Evolutionary conservation across 1,140 invertebrate genomes (phyloP), one percentile per base, ranked within the genome.

Genomic region (Atta colombica): DNA sequence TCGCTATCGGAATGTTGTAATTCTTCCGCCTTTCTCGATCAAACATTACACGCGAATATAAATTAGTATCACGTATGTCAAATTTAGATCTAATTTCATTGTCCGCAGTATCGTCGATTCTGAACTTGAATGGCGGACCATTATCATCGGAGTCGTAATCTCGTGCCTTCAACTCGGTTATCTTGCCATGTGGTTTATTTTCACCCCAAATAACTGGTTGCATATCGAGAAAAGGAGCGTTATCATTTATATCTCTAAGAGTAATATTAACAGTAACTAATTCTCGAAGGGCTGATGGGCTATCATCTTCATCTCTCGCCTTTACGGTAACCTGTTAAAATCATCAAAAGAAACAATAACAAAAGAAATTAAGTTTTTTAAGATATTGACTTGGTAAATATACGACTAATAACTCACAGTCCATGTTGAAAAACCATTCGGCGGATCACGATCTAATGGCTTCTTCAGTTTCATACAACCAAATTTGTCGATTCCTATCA

Each of bases 11-110:
- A 45, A 99, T 97, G 61, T 97, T 96, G 93, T 99, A 99, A 90
- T 97, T 97, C 92, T 99, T 99, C 66, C 97, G 96, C 75, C 97
- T 95, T 94, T 99, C 99, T 1, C 99, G 96, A 95, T 99, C 98
- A 94, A 99, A 99, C 2, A 95, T 95, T 0, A 97, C 97, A 6
- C 96, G 93, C 0, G 98, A 97, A 18, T 95, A 96, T 0, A 98
- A 93, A 58, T 94, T 93, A 45, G 95, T 95, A 94, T 96, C 96
- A 85, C 96, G 95, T 84, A 98, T 97, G 28, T 95, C 94, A 92
- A 99, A 99, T 93, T 97, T 98, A 0, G 93, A 94, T 72, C 95
- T 96, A 55, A 98, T 98, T 77, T 97, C 97, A 2, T 96, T 91
- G 58, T 96, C 96, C 0, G 97, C 97, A 10, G 96, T 96, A 12